Percentiles rank a stretch among this genome's conserved stretches.
Conservation (phyloP, 1,140 invertebrate species). For the Cepaea nemoralis region DNA sequence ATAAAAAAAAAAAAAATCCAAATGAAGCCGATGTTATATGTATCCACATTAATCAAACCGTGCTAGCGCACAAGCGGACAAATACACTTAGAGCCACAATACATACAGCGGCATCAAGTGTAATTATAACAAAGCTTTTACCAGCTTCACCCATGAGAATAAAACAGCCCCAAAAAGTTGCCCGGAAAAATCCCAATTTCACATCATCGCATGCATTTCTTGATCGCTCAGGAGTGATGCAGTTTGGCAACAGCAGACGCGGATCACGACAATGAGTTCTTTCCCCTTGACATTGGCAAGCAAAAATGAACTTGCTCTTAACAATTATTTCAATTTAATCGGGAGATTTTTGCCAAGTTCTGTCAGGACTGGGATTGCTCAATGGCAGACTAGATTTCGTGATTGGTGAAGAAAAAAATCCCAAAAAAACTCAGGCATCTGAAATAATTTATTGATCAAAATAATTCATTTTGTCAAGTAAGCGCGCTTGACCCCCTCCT, state of each 20-base stretch:
- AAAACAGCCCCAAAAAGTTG: neutral
- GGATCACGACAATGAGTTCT: neutral
- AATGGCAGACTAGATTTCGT: too few relatives aligned
- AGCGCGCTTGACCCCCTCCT: too few relatives aligned
- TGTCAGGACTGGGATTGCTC: too few relatives aligned
- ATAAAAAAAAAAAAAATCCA: too few relatives aligned
- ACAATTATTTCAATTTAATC: neutral
- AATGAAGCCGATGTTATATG: too few relatives aligned
- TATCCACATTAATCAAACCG: too few relatives aligned
- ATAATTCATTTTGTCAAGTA: too few relatives aligned
- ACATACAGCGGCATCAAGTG: neutral
- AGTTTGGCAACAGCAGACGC: neutral
- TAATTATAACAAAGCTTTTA: neutral
- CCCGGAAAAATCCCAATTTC: neutral
- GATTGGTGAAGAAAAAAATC: too few relatives aligned
- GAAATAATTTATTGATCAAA: too few relatives aligned
- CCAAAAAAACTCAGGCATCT: too few relatives aligned
- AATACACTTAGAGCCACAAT: neutral
- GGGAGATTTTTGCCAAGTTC: too few relatives aligned
- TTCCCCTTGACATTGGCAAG: neutral
- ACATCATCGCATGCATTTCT: conserved; percentile 1
- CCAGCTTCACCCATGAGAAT: neutral
- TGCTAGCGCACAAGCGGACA: neutral
- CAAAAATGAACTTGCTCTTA: neutral
- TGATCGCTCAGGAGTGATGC: neutral